A percentile compares a stretch with the other conserved stretches of the same genome.
Evolutionary conservation across 2,888 invertebrate species (phyloP).

Genomic region (Amphimallon solstitiale): DNA sequence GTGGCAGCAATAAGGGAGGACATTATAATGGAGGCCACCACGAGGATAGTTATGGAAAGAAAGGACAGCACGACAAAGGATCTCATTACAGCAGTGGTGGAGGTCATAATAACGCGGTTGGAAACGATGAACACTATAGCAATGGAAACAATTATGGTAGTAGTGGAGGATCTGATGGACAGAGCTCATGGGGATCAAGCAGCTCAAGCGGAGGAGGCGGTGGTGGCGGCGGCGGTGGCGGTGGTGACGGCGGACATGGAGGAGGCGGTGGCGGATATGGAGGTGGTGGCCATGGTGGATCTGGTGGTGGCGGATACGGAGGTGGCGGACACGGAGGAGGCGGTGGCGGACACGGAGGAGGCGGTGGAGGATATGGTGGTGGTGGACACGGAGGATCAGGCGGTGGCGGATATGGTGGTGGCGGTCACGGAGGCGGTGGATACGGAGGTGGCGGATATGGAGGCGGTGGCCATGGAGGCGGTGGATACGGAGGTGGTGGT

Average conservation of each 20-base stretch:
- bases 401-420: too few species aligned
- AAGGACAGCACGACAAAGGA: conserved; percentile 83
- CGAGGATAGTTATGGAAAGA: conserved; percentile 81
- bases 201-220: conserved; percentile 10
- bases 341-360: too few species aligned
- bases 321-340: neutral
- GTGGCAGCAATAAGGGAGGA: conserved; percentile 82
- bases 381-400: too few species aligned
- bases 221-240: conserved; percentile 25
- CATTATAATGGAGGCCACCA: conserved; percentile 81
- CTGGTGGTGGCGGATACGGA: neutral
- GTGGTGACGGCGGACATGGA: neutral
- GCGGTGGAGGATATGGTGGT: too few species aligned
- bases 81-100: conserved; percentile 81
- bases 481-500: too few species aligned
- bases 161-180: conserved; percentile 82
- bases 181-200: conserved; percentile 76
- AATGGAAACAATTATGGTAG: conserved; percentile 80
- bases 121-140: conserved; percentile 79
- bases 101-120: conserved; percentile 81
- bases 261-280: neutral
- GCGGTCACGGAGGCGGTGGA: too few species aligned
- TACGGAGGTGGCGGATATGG: too few species aligned
- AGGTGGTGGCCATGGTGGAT: neutral
- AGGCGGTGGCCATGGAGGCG: too few species aligned